Percentiles rank a stretch among this genome's conserved stretches.
These are phyloP conservation scores for Calephelis virginiensis DNA, from an alignment of 1,140 invertebrate genomes.

Conservation along the genomic window DNA sequence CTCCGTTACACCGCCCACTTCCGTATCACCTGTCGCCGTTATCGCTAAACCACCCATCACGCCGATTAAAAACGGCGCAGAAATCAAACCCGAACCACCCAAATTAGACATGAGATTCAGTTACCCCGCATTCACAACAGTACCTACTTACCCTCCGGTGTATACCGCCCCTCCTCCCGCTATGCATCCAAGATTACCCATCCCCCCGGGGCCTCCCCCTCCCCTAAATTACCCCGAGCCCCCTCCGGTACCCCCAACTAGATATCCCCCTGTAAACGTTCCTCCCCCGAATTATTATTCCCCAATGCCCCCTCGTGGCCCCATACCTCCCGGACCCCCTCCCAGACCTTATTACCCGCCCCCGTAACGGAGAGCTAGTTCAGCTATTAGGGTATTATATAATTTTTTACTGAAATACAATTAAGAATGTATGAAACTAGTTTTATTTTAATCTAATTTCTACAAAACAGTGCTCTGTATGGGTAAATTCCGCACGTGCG, in stretches of 20 bases:
- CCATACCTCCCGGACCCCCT: slow-evolving; percentile 47
- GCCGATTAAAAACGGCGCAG: slow-evolving; percentile 68
- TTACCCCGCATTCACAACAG: slow-evolving; percentile 46
- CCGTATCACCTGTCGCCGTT: slow-evolving; percentile 67
- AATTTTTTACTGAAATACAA: slow-evolving; percentile 67
- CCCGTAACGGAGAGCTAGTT: slow-evolving; percentile 54
- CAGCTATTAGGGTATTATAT: slow-evolving; percentile 47
- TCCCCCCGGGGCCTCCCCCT: slow-evolving; percentile 37
- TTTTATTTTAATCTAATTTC: slow-evolving; percentile 34
- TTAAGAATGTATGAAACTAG: slow-evolving; percentile 42
- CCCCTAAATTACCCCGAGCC: slow-evolving; percentile 50
- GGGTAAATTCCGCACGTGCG: too few species aligned
- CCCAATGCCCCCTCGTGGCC: slow-evolving; percentile 43
- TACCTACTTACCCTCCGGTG: slow-evolving; percentile 52
- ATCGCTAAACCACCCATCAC: slow-evolving; percentile 49
- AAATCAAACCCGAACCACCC: slow-evolving; percentile 53
- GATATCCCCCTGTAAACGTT: slow-evolving; percentile 56
- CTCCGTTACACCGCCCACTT: slow-evolving; percentile 75
- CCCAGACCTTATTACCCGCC: slow-evolving; percentile 74
- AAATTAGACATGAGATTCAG: slow-evolving; percentile 58
- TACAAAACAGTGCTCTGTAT: background rate
- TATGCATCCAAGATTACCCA: slow-evolving; percentile 42
- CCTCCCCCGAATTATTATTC: slow-evolving; percentile 65
- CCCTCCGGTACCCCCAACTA: slow-evolving; percentile 36
- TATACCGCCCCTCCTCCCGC: slow-evolving; percentile 58